These are phyloP conservation scores for Hydrozoanthus gracilis DNA, from an alignment of 92 coral and sea anemone species.

Conservation along the genomic window DNA sequence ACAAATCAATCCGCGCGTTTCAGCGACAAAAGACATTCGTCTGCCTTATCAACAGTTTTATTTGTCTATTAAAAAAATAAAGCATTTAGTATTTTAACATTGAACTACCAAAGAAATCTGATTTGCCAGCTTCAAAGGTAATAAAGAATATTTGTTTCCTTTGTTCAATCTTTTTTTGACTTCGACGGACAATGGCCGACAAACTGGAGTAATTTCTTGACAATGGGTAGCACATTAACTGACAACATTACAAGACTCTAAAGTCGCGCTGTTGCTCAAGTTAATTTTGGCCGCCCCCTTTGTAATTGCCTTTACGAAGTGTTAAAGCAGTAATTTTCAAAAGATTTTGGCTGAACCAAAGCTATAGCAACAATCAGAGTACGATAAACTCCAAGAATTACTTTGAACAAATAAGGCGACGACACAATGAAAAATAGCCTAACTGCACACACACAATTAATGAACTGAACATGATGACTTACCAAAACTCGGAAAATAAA, in stretches of 20 bases:
- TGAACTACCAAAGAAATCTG: too few species aligned
- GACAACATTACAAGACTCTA: too few species aligned
- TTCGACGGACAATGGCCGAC: constrained; percentile 1
- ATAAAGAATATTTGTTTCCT: too few species aligned
- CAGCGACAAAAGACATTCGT: constrained; percentile 4
- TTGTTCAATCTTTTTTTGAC: background rate
- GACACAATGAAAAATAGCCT: too few species aligned
- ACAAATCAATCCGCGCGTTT: constrained; percentile 20
- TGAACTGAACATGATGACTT: background rate
- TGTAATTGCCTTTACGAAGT: background rate
- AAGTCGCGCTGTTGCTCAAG: too few species aligned
- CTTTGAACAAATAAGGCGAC: too few species aligned
- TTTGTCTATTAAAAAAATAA: background rate
- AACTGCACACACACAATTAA: background rate
- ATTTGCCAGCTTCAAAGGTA: too few species aligned
- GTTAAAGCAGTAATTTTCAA: background rate
- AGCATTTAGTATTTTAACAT: background rate
- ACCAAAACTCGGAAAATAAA: constrained; percentile 9
- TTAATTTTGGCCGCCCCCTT: too few species aligned
- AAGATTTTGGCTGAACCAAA: background rate
- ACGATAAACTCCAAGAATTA: too few species aligned
- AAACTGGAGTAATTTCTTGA: background rate
- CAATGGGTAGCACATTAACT: background rate
- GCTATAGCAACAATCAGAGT: background rate
- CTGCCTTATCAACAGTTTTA: background rate